These are phyloP conservation scores for Bursaphelenchus mucronatus DNA, from an alignment of 1,140 invertebrate genomes.

Conservation along the genomic window DNA sequence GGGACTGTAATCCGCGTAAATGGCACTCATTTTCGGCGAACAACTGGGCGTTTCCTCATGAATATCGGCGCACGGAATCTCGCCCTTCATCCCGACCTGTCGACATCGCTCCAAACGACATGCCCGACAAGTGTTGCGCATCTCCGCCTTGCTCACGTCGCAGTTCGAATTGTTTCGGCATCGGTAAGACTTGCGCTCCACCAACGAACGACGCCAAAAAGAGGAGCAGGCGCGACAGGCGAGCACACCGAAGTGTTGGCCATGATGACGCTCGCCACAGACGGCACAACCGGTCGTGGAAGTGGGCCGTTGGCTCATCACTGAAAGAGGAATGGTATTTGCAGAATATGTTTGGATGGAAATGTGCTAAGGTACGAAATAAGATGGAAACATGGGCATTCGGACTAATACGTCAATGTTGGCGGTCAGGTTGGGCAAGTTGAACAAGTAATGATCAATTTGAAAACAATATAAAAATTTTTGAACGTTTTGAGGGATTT, in stretches of 20 bases:
- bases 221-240: conserved; percentile 20
- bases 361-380: too few species aligned
- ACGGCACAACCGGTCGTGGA: not conserved
- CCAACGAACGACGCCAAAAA: conserved; percentile 19
- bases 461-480: too few species aligned
- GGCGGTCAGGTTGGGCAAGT: too few species aligned
- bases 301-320: too few species aligned
- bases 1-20: too few species aligned
- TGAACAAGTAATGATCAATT: too few species aligned
- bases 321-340: too few species aligned
- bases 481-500: too few species aligned
- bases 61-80: not conserved
- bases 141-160: conserved; percentile 6
- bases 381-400: too few species aligned
- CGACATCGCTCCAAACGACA: conserved; percentile 17
- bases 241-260: conserved; percentile 4
- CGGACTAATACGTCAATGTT: too few species aligned
- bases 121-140: conserved; percentile 16
- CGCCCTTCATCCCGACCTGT: conserved; percentile 19
- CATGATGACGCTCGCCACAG: conserved; percentile 6
- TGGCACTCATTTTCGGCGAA: too few species aligned
- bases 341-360: too few species aligned
- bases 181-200: conserved; percentile 23
- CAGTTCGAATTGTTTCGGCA: conserved; percentile 15
- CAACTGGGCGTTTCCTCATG: not conserved